Conservation (phyloP, 2,888 invertebrate species). For the Crematogaster levior region DNA sequence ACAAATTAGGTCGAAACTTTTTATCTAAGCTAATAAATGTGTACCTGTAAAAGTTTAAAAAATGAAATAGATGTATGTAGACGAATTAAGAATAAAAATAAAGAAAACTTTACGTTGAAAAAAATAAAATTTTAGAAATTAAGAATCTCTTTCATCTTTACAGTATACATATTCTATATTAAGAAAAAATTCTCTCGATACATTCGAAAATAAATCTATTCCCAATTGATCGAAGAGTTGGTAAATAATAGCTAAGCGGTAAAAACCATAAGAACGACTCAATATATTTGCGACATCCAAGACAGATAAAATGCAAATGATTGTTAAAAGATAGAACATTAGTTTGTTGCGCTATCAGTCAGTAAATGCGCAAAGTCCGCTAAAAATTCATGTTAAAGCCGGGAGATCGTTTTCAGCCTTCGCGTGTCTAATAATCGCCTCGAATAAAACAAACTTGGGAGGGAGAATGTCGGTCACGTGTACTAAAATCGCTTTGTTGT, state of each 20-base stretch:
- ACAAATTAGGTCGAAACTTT: neutral
- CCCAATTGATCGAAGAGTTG: neutral
- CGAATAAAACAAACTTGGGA: neutral
- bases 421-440: constrained; percentile 61
- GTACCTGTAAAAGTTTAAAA: neutral
- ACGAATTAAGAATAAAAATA: neutral
- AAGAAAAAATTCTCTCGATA: neutral
- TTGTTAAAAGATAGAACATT: neutral
- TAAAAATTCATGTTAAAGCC: constrained; percentile 12
- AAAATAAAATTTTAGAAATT: neutral
- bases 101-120: neutral
- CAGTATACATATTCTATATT: no score
- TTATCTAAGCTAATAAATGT: neutral
- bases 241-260: no score
- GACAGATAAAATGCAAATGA: constrained; percentile 10
- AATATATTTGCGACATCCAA: neutral
- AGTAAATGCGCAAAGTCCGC: neutral
- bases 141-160: no score
- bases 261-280: neutral
- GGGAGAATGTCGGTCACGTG: neutral
- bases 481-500: constrained; percentile 18
- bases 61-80: neutral
- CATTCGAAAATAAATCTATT: neutral
- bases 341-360: neutral
- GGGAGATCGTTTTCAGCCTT: constrained; percentile 55